Evolutionary conservation across 2,797 vertebrate genomes (phyloP).

Genomic region (Centroberyx gerrardi): DNA sequence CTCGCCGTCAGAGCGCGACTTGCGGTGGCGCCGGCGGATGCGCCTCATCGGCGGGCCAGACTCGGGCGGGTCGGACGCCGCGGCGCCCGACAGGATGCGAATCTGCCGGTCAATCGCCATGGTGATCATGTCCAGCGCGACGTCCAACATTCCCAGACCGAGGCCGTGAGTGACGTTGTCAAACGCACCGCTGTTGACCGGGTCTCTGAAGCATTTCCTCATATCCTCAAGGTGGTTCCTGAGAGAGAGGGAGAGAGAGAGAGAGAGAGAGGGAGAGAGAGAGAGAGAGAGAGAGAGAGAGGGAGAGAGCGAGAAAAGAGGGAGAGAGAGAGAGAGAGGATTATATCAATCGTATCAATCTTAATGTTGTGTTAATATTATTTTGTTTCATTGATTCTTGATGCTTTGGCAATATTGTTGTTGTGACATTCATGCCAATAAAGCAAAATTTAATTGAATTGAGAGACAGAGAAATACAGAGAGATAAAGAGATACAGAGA

Average conservation of each 20-base stretch:
- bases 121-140: constrained; percentile 83
- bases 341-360: no score
- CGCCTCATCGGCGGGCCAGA: constrained; percentile 67
- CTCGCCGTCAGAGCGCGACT: constrained; percentile 62
- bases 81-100: constrained; percentile 84
- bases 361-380: no score
- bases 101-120: constrained; percentile 87
- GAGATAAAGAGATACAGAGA: no score
- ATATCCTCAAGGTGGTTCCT: constrained; percentile 89
- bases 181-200: constrained; percentile 81
- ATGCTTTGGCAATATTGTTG: no score
- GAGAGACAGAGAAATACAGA: no score
- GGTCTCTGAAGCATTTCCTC: constrained; percentile 85
- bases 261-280: no score
- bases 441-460: no score
- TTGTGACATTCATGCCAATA: no score
- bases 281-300: background rate
- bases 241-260: constrained; percentile 6
- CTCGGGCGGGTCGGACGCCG: constrained; percentile 77
- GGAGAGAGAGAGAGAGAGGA: no score
- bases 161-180: constrained; percentile 87
- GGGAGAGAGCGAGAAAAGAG: no score
- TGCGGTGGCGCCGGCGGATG: constrained; percentile 83
- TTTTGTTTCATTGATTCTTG: no score
- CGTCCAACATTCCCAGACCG: constrained; percentile 86